Conservation (phyloP, 1,140 invertebrate species). For the Cryptotermes secundus region DNA sequence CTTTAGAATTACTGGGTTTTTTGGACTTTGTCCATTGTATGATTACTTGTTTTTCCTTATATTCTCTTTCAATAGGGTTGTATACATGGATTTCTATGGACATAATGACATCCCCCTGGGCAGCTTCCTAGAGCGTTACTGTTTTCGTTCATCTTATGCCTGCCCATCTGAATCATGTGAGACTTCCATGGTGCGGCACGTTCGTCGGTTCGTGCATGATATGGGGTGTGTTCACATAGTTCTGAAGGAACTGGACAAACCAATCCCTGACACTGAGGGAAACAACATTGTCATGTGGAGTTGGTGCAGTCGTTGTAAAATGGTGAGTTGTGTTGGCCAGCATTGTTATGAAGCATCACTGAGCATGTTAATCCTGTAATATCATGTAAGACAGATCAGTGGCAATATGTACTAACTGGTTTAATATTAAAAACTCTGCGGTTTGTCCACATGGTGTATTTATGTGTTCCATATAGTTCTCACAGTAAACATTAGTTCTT, state of each 20-base stretch:
- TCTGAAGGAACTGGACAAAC: conserved; percentile 55
- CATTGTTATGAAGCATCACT: too few relatives aligned
- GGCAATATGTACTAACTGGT: too few relatives aligned
- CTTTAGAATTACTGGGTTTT: too few relatives aligned
- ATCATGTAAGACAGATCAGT: too few relatives aligned
- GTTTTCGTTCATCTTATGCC: conserved; percentile 78
- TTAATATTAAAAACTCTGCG: too few relatives aligned
- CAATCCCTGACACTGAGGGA: conserved; percentile 45
- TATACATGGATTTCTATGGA: conserved; percentile 94
- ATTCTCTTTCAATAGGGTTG: conserved; percentile 61
- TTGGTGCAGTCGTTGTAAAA: conserved; percentile 76
- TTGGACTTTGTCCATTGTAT: too few relatives aligned
- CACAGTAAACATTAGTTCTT: too few relatives aligned
- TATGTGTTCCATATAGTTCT: too few relatives aligned
- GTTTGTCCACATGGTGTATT: too few relatives aligned
- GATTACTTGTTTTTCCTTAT: too few relatives aligned
- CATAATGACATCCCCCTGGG: conserved; percentile 93
- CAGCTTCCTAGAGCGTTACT: conserved; percentile 90
- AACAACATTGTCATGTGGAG: conserved; percentile 84
- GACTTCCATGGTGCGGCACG: conserved; percentile 84
- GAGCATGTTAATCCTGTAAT: too few relatives aligned
- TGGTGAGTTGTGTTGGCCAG: conserved; percentile 47
- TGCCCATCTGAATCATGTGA: conserved; percentile 81
- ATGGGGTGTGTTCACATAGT: conserved; percentile 70
- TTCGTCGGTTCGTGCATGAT: conserved; percentile 79